These are phyloP conservation scores for Scortum barcoo DNA, from an alignment of 2,113 vertebrate species.

Conservation along the genomic window DNA sequence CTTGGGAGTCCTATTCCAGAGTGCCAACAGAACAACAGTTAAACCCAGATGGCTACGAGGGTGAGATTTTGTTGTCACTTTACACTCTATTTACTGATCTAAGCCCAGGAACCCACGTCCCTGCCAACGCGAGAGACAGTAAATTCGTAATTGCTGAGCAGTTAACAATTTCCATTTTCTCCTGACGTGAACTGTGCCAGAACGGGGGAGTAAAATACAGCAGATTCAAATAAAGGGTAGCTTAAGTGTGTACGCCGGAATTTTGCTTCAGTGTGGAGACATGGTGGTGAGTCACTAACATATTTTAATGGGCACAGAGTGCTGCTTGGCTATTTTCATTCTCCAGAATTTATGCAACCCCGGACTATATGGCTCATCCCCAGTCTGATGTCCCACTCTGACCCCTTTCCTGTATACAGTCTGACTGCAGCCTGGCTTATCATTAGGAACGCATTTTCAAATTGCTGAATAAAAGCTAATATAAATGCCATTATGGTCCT, in stretches of 20 bases:
- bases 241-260: conserved; percentile 14
- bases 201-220: conserved; percentile 20
- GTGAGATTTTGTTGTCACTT: conserved; percentile 68
- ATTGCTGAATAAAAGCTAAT: neutral
- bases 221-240: conserved; percentile 11
- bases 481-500: neutral
- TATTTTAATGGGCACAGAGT: conserved; percentile 44
- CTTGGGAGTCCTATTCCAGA: conserved; percentile 46
- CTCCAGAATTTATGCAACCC: conserved; percentile 30
- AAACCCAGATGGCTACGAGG: conserved; percentile 65
- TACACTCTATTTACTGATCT: conserved; percentile 59
- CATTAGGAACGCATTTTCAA: neutral
- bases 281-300: conserved; percentile 37
- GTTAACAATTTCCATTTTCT: conserved; percentile 69
- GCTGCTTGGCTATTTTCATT: conserved; percentile 38
- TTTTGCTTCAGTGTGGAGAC: conserved; percentile 32
- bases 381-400: conserved; percentile 21
- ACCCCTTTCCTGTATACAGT: conserved; percentile 3
- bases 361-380: neutral
- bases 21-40: conserved; percentile 73
- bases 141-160: conserved; percentile 60
- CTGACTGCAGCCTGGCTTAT: neutral
- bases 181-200: conserved; percentile 22
- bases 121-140: conserved; percentile 51
- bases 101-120: conserved; percentile 24